These are phyloP conservation scores for Nemotelus pantherinus DNA, from an alignment of 2,888 invertebrate species.

Conservation along the genomic window DNA sequence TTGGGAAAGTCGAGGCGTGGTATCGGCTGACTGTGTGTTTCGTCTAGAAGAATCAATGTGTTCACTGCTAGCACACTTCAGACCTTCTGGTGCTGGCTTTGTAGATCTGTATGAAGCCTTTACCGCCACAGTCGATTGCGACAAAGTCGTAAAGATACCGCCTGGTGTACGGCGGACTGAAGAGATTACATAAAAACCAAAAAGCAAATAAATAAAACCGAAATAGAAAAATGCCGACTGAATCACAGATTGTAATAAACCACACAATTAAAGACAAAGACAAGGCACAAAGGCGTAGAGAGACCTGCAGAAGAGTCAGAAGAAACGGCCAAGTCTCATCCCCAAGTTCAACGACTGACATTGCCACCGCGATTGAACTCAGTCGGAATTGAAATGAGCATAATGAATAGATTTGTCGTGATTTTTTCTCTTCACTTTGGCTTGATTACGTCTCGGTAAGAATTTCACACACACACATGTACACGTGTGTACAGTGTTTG, in stretches of 20 bases:
- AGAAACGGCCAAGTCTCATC: neutral
- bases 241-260: neutral
- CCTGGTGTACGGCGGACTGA: neutral
- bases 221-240: conserved; percentile 16
- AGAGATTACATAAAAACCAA: neutral
- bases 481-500: neutral
- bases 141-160: conserved; percentile 19
- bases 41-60: too few relatives aligned
- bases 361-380: conserved; percentile 33
- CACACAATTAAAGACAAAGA: neutral
- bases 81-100: too few relatives aligned
- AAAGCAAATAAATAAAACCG: conserved; percentile 6
- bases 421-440: neutral
- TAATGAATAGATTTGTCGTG: conserved; percentile 12
- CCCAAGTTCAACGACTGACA: conserved; percentile 49
- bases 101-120: neutral
- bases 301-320: conserved; percentile 32
- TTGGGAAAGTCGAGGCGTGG: too few relatives aligned
- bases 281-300: neutral
- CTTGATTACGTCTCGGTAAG: conserved; percentile 4
- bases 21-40: too few relatives aligned
- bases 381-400: conserved; percentile 17
- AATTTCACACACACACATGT: neutral
- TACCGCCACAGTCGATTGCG: neutral
- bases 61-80: too few relatives aligned